Conservation (phyloP, 2,113 vertebrate species). For the Strix uralensis region DNA sequence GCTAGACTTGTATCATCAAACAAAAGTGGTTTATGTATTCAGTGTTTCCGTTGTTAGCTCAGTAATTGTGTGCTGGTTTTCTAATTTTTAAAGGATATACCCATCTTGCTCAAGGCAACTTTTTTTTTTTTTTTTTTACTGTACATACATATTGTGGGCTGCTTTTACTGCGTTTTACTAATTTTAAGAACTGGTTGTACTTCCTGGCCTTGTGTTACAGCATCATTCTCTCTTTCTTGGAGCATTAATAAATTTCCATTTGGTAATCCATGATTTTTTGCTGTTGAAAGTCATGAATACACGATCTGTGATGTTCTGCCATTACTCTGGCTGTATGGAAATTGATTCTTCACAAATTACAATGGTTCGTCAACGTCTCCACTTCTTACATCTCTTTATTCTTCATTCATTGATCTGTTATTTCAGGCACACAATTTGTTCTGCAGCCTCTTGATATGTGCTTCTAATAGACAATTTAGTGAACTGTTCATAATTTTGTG, state of each 20-base stretch:
- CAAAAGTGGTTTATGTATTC: background rate
- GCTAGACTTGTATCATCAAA: background rate
- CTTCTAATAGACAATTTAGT: slow-evolving; percentile 44
- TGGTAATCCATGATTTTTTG: background rate
- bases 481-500: slow-evolving; percentile 42
- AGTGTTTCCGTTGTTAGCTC: background rate
- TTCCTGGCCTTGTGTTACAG: background rate
- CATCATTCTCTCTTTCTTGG: background rate
- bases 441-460: slow-evolving; percentile 31
- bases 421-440: slow-evolving; percentile 30
- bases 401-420: slow-evolving; percentile 22
- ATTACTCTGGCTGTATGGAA: slow-evolving; percentile 3
- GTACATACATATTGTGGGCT: background rate
- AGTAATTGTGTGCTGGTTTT: background rate
- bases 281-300: background rate
- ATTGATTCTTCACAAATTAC: slow-evolving; percentile 26
- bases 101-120: background rate
- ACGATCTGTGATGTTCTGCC: background rate
- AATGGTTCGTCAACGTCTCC: background rate
- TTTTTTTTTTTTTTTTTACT: background rate
- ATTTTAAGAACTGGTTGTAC: background rate
- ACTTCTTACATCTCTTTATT: slow-evolving; percentile 31
- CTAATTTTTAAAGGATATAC: background rate
- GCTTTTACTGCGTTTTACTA: background rate
- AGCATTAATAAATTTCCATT: background rate